Evolutionary conservation across 1,140 invertebrate species (phyloP), one percentile per base, ranked within the genome.

Genomic region (Spodoptera litura): DNA sequence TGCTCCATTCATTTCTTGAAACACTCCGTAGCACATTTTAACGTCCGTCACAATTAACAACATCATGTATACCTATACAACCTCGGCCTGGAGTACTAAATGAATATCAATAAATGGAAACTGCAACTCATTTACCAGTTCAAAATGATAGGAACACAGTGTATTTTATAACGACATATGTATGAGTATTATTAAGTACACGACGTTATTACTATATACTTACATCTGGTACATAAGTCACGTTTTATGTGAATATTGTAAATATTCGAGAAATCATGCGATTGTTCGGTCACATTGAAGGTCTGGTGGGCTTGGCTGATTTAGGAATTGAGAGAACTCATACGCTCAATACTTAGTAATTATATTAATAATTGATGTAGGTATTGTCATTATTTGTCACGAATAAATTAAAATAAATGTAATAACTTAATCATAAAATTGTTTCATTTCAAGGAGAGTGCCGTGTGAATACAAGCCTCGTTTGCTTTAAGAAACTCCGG

Each of bases 321-420:
- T 88, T 91, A 93, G 92, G 91, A 93, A 93, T 93, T 93, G 91
- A 93, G 86, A 89, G 84, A 91, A 93, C 83, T 86, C 86, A 86
- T 91, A 91, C 88, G 91, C 92, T 93, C 92, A 93, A 88, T 87
- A 88, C 80, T 89, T 91, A 93, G 88, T 82, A 66, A 82, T 85
- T 85, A 86, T 80, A 86, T 78, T 86, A 85, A 86, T 87, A 87
- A 83, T 81, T 77, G 74, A 68, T 81, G 78, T 82, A 89, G 82
- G 83, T 87, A 90, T 87, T 72, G 88, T 90, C 83, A 85, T 90
- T 81, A 91, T 91, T 92, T 92, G 90, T 93, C 91, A 92, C 86
- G 85, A 88, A 91, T 92, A 90, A 84, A 89, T 89, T 91, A 85
- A 84, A 90, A 89, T 93, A 91, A 93, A 93, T 91, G 91, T 91